These are phyloP conservation scores for Eudyptes chrysolophus DNA, from an alignment of 2,113 vertebrate species.

Conservation along the genomic window DNA sequence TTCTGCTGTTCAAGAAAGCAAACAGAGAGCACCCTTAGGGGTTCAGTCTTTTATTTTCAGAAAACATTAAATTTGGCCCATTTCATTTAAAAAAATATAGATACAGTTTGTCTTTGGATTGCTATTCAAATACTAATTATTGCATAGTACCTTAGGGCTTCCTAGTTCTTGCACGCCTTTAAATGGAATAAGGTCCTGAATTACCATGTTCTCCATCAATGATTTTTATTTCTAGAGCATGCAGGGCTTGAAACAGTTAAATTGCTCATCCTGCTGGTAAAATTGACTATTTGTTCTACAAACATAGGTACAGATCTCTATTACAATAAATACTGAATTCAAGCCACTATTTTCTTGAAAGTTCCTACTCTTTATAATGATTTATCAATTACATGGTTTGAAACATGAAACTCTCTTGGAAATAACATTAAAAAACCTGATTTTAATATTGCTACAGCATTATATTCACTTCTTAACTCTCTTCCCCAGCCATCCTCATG, in stretches of 20 bases:
- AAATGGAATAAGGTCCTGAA: not conserved
- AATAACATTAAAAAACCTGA: not conserved
- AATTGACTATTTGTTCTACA: not conserved
- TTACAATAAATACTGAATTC: not conserved
- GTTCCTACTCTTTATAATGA: not conserved
- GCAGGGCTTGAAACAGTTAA: not conserved
- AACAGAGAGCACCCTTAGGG: not conserved
- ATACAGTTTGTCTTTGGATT: not conserved
- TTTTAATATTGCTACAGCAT: not conserved
- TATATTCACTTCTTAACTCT: not conserved
- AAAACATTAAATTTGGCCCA: not conserved
- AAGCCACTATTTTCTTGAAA: not conserved
- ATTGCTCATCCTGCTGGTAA: not conserved
- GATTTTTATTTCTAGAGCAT: not conserved
- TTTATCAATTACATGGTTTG: not conserved
- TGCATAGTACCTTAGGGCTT: not conserved
- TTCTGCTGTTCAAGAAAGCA: not conserved
- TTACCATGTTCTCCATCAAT: not conserved
- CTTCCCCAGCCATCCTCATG: not conserved
- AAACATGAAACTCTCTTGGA: not conserved
- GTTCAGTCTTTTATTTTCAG: not conserved
- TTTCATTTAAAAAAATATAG: not conserved
- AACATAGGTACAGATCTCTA: not conserved
- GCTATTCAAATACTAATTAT: not conserved
- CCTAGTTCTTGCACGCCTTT: not conserved